Evolutionary conservation across 2,113 vertebrate genomes (phyloP).

Genomic region (Oryzias curvinotus): DNA sequence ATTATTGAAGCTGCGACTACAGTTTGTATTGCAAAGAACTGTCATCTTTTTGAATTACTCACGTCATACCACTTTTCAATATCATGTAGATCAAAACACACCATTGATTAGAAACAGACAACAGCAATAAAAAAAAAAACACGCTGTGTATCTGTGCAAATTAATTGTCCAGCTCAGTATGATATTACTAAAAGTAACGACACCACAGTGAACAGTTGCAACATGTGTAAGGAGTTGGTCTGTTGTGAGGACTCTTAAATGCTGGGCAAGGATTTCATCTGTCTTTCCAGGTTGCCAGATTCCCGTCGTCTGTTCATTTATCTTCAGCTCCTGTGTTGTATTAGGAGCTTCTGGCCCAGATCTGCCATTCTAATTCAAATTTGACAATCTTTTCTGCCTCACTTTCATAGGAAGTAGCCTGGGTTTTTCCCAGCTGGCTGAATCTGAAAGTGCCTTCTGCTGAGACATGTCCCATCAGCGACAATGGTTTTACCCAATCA

Average conservation of each 20-base stretch:
- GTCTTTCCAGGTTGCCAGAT: conserved; percentile 27
- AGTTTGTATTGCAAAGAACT: background rate
- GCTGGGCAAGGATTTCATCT: conserved; percentile 27
- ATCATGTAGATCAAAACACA: no score
- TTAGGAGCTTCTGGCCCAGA: conserved; percentile 57
- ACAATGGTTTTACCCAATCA: conserved; percentile 41
- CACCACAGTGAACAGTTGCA: conserved; percentile 1
- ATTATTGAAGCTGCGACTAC: background rate
- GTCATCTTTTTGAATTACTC: no score
- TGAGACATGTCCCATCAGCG: conserved; percentile 52
- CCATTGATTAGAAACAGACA: no score
- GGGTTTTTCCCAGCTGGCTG: conserved; percentile 58
- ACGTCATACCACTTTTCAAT: no score
- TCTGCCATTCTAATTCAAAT: conserved; percentile 58
- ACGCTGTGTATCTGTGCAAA: no score
- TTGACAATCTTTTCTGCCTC: conserved; percentile 51
- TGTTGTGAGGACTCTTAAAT: conserved; percentile 17
- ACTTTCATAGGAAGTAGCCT: conserved; percentile 57
- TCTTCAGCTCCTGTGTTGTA: conserved; percentile 37
- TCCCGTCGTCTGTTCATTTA: conserved; percentile 29
- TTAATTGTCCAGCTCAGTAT: background rate
- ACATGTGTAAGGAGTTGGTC: background rate
- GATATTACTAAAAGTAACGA: conserved; percentile 14
- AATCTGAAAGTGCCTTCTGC: conserved; percentile 61
- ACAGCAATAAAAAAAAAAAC: no score